Conservation (phyloP, 1,140 invertebrate genomes). For the Drosophila ananassae region DNA sequence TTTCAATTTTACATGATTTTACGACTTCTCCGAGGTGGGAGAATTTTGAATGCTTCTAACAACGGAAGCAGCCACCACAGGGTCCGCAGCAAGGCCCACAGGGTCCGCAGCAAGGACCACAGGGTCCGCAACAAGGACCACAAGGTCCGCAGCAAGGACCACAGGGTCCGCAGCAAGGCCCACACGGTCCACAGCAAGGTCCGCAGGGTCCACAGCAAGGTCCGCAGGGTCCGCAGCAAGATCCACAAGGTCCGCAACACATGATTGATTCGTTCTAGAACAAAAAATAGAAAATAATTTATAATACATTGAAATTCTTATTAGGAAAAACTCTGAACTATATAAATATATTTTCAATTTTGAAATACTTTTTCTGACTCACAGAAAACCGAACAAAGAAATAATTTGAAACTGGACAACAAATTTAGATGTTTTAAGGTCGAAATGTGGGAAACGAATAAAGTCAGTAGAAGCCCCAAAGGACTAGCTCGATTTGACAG, state of each 20-base stretch:
- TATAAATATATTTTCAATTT: neutral
- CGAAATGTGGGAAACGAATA: slow-evolving; percentile 7
- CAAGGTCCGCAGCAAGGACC: no score
- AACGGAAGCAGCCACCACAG: neutral
- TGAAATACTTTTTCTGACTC: neutral
- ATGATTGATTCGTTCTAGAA: slow-evolving; percentile 13
- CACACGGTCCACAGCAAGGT: slow-evolving; percentile 21
- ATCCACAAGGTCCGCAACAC: slow-evolving; percentile 34
- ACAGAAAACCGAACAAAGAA: slow-evolving; percentile 22
- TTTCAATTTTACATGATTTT: neutral
- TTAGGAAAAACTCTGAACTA: no score
- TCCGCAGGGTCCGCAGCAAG: slow-evolving; percentile 13
- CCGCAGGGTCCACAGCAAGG: slow-evolving; percentile 21
- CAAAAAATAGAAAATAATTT: neutral
- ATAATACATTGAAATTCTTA: no score
- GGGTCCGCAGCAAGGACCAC: no score
- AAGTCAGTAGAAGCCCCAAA: neutral
- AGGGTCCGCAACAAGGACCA: no score
- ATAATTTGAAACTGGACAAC: slow-evolving; percentile 32
- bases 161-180: slow-evolving; percentile 12
- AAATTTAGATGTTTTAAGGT: slow-evolving; percentile 20
- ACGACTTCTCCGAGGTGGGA: neutral
- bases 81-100: no score
- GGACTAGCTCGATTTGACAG: slow-evolving; percentile 25
- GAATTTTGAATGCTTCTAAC: neutral